phyloP scores from a whole-genome alignment of 1,140 invertebrate genomes.

The Brachionus paranguensis region DNA sequence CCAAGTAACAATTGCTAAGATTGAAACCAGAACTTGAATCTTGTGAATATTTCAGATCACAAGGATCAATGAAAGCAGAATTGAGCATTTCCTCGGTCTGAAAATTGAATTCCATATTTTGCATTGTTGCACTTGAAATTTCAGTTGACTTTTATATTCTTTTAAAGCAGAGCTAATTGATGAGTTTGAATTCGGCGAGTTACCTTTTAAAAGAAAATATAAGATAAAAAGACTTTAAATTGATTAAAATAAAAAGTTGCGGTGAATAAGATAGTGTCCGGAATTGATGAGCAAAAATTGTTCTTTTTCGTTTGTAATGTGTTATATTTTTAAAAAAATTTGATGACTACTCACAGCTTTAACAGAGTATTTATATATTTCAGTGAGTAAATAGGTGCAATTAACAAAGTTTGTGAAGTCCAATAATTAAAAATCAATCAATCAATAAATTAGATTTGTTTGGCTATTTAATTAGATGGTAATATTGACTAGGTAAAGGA shows the following conservation, averaged over 20 bases:
- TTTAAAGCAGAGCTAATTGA: background rate
- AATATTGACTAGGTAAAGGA: conserved; percentile 14
- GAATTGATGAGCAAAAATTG: background rate
- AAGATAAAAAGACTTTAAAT: background rate
- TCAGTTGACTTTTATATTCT: background rate
- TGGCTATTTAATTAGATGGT: conserved; percentile 8
- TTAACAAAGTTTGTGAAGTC: background rate
- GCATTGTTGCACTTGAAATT: background rate
- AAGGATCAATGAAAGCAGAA: background rate
- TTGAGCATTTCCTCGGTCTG: background rate
- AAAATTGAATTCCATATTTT: background rate
- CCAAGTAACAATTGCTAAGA: background rate
- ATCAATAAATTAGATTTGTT: background rate
- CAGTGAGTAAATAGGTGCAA: background rate
- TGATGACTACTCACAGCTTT: background rate
- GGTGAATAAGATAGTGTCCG: background rate
- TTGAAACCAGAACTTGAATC: background rate
- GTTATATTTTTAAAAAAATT: background rate
- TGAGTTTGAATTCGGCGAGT: background rate
- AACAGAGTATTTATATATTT: background rate
- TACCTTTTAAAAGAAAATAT: background rate
- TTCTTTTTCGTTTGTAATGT: background rate
- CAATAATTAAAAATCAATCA: conserved; percentile 2
- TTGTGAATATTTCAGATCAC: background rate
- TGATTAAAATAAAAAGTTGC: background rate